Base-by-base conservation (phyloP, 2,113 vertebrate genomes). In the Anolis carolinensis region DNA sequence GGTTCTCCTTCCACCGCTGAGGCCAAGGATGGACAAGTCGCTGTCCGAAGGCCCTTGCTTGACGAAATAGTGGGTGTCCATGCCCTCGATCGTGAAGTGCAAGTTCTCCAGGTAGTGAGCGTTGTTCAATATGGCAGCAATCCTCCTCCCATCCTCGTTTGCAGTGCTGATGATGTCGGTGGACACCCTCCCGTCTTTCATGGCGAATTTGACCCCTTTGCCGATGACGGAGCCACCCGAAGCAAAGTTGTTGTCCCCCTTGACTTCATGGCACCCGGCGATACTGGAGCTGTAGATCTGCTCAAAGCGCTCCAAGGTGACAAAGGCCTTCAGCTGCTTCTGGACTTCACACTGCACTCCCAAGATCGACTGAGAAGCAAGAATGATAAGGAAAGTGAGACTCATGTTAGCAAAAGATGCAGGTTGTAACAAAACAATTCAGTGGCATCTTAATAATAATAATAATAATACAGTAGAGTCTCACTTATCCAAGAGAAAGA, bases 301-400 rank as follows among this genome's bases (percentile, higher is more conserved):
- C 14, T 97, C 98, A 0, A 99, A 99, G 34, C 96, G 97, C 86
- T 99, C 99, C 25, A 99, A 94, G 62, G 97, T 99, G 89, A 99
- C 98, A 7, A 99, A 99, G 71, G 98, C 97, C 94, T 98, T 99
- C 90, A 99, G 97, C 94, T 99, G 98, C 92, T 98, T 97, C 95
- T 99, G 98, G 79, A 99, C 99, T 92, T 99, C 98, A 88, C 99
- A 99, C 6, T 99, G 98, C 13, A 99, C 98, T 0, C 99, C 98
- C 70, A 99, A 95, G 94, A 99, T 95, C 30, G 98, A 99, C 99
- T 99, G 95, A 63, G 18, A 8, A 32, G 18, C 52, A 39, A 89
- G 75, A 65, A 62, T 88, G 88, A 90, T 30, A 59, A 87, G 34
- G 48, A 32, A 75, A 52, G 36, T 63, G 13, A 81, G 39, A 9